A percentile compares a stretch with the other conserved stretches of the same genome.
Evolutionary conservation across 2,113 vertebrate genomes (phyloP).

Genomic region (Zeus faber): DNA sequence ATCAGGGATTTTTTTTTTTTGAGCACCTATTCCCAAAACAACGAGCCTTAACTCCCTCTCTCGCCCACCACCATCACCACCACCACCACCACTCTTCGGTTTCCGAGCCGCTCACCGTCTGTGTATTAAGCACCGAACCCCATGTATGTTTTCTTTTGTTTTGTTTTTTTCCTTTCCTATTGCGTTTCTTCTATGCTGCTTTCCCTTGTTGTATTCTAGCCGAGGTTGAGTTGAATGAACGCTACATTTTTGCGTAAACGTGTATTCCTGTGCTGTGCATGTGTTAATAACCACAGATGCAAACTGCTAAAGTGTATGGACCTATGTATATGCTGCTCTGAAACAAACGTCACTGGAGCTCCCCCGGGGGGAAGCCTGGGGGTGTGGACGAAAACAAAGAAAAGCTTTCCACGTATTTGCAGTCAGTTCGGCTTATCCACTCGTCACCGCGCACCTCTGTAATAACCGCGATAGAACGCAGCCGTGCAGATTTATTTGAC

Average conservation of each 20-base stretch:
- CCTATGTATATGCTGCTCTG: constrained; percentile 64
- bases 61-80: too few species aligned
- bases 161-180: constrained; percentile 55
- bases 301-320: constrained; percentile 48
- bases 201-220: constrained; percentile 56
- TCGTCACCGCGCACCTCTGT: constrained; percentile 8
- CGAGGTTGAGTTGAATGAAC: constrained; percentile 27
- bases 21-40: constrained; percentile 61
- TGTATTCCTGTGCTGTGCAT: constrained; percentile 63
- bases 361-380: too few species aligned
- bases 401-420: constrained; percentile 46
- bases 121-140: constrained; percentile 32
- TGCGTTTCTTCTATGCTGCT: constrained; percentile 42
- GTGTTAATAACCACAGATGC: constrained; percentile 59
- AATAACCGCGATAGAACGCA: constrained; percentile 30
- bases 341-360: constrained; percentile 39
- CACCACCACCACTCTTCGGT: too few species aligned
- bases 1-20: constrained; percentile 69
- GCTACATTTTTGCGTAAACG: constrained; percentile 29
- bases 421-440: constrained; percentile 12
- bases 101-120: constrained; percentile 22
- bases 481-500: constrained; percentile 26
- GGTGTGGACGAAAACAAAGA: not conserved
- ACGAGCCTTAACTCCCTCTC: constrained; percentile 73
- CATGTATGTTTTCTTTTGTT: constrained; percentile 26